A percentile compares a stretch with the other conserved stretches of the same genome.
phyloP scores from a whole-genome alignment of 1,140 invertebrate species.

The Pogonomyrmex barbatus region DNA sequence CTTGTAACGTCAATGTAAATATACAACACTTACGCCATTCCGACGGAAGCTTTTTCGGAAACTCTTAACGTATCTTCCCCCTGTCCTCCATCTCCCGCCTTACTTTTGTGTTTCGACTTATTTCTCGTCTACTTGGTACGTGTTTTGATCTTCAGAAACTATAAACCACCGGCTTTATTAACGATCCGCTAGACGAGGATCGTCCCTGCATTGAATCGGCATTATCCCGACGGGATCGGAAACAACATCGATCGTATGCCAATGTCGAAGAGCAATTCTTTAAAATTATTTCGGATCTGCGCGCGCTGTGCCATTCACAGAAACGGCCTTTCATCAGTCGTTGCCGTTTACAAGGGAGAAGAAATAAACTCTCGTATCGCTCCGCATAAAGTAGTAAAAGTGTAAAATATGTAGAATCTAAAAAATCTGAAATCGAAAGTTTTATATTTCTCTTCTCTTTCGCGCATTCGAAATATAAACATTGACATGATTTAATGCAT shows the following conservation, averaged over 20 bases:
- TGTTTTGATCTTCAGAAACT: conserved; percentile 40
- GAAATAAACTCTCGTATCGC: not conserved
- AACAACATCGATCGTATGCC: conserved; percentile 8
- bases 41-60: conserved; percentile 72
- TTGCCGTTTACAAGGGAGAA: not conserved
- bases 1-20: conserved; percentile 80
- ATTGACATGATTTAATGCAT: not conserved
- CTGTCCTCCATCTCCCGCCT: conserved; percentile 26
- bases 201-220: not conserved
- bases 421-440: not conserved
- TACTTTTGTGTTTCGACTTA: conserved; percentile 66
- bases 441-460: not conserved
- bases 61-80: conserved; percentile 74
- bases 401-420: not conserved
- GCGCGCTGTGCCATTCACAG: not conserved
- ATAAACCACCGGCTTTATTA: conserved; percentile 54
- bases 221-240: not conserved
- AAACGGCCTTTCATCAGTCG: not conserved
- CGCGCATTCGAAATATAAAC: not conserved
- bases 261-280: conserved; percentile 13
- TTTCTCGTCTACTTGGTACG: conserved; percentile 55
- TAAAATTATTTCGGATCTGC: conserved; percentile 27
- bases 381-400: not conserved
- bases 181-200: not conserved
- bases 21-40: conserved; percentile 77